Evolutionary conservation across 2,797 vertebrate species (phyloP).

Genomic region (Peromyscus eremicus): DNA sequence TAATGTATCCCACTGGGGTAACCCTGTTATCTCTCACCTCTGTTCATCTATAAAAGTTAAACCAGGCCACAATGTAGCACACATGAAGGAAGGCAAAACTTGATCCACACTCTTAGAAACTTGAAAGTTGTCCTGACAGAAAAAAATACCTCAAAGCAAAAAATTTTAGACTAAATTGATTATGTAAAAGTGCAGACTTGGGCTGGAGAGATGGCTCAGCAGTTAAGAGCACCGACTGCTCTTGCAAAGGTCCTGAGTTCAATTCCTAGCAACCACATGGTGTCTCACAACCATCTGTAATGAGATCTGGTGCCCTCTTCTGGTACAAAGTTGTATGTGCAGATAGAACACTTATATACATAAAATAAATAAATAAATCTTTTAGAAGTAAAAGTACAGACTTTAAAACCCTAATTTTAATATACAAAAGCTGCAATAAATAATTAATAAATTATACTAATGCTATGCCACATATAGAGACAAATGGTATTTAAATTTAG

Average conservation of each 20-base stretch:
- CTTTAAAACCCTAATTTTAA: conserved; percentile 43
- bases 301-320: no score
- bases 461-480: background rate
- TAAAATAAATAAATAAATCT: no score
- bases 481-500: background rate
- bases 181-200: conserved; percentile 17
- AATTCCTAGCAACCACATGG: no score
- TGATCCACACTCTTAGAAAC: background rate
- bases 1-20: conserved; percentile 64
- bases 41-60: conserved; percentile 64
- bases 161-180: background rate
- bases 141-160: conserved; percentile 15
- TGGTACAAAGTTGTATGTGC: no score
- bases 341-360: no score
- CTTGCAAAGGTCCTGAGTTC: no score
- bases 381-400: background rate
- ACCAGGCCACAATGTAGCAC: conserved; percentile 50
- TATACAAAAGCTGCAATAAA: background rate
- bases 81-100: conserved; percentile 56
- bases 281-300: no score
- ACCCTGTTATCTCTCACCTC: conserved; percentile 61
- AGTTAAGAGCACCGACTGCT: background rate
- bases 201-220: background rate
- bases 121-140: conserved; percentile 23
- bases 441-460: conserved; percentile 58